Conservation (phyloP, 37 sponge, comb jelly and placozoan genomes). For the Beroe ovata region DNA sequence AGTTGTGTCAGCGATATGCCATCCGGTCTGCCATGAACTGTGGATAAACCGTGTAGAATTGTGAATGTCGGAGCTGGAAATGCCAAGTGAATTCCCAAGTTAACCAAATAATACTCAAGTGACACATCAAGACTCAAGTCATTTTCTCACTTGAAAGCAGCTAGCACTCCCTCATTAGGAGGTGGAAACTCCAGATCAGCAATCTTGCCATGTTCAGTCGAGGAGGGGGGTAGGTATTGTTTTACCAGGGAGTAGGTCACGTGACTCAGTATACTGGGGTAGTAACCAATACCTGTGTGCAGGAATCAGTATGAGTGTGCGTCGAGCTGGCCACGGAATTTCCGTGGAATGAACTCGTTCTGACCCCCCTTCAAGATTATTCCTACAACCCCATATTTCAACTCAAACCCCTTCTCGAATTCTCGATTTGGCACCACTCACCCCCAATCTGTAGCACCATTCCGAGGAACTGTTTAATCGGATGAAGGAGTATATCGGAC, state of each 20-base stretch:
- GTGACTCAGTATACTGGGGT: background rate
- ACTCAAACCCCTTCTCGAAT: too few relatives aligned
- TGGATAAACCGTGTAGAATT: too few relatives aligned
- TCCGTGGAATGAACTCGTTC: too few relatives aligned
- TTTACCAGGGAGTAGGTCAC: background rate
- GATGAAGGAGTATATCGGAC: background rate
- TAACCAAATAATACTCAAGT: too few relatives aligned
- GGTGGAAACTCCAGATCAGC: background rate
- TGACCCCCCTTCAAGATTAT: too few relatives aligned
- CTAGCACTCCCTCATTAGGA: background rate
- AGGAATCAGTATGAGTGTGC: too few relatives aligned
- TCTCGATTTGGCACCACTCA: too few relatives aligned
- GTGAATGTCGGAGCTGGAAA: too few relatives aligned
- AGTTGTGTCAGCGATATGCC: background rate
- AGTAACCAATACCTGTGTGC: slow-evolving; percentile 34
- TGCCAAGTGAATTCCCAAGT: too few relatives aligned
- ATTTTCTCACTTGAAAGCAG: background rate
- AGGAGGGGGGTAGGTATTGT: background rate
- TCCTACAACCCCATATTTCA: too few relatives aligned
- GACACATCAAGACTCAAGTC: too few relatives aligned
- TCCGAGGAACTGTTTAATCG: slow-evolving; percentile 44
- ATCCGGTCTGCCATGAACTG: background rate
- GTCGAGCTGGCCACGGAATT: too few relatives aligned
- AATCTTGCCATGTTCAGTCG: background rate
- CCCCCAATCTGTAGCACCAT: slow-evolving; percentile 31